Conservation (phyloP, 2,888 invertebrate species). For the Phytoseiulus persimilis region DNA sequence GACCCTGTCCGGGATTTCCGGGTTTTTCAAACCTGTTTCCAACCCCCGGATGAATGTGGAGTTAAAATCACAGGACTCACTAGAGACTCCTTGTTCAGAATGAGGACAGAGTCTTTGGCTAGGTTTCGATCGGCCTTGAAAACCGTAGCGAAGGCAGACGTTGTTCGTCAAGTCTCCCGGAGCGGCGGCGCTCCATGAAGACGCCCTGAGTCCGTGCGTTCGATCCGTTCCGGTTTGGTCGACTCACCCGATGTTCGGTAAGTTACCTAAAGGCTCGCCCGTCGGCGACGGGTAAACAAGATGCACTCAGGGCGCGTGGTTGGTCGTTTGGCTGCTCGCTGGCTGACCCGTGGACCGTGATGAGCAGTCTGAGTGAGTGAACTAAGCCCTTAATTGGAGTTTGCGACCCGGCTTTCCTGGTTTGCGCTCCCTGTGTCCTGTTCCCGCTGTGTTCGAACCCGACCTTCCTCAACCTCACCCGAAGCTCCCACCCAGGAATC, state of each 20-base stretch:
- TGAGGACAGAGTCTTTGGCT: no score
- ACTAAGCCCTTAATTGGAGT: neutral
- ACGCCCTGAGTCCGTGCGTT: no score
- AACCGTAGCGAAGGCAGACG: no score
- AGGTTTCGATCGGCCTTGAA: no score
- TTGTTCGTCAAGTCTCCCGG: no score
- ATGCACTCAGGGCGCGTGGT: neutral
- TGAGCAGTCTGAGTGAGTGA: neutral
- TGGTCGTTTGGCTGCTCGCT: neutral
- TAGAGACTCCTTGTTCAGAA: no score
- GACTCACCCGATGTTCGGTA: neutral
- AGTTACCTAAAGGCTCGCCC: neutral
- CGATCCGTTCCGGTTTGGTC: neutral
- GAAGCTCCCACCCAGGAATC: neutral
- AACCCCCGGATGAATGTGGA: no score
- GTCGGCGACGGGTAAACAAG: neutral
- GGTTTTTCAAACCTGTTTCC: no score
- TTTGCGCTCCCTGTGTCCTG: neutral
- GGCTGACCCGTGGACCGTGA: neutral
- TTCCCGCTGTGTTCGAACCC: neutral
- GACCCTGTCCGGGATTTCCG: no score
- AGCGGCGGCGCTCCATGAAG: no score
- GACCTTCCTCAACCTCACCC: neutral
- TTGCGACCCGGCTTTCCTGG: neutral
- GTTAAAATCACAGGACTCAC: no score